Base-by-base conservation (phyloP, 2,113 vertebrate genomes). In the Sclerurus mexicanus region DNA sequence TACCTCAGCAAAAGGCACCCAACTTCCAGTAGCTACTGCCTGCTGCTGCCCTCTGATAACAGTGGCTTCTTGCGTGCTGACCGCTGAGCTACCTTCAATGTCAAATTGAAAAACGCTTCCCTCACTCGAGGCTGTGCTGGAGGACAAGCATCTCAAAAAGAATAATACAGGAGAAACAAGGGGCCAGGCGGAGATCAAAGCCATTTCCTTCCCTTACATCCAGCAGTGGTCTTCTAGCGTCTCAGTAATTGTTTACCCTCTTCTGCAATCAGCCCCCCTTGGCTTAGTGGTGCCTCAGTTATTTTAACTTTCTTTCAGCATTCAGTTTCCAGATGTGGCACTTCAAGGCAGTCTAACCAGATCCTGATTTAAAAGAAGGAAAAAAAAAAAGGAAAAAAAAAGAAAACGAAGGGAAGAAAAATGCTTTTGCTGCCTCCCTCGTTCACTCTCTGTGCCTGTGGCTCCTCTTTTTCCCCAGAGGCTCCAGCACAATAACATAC, bases 81-180 rank as follows among this genome's bases (percentile, higher is more conserved):
- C 87, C 49, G 97, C 97, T 75, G 98, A 97, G 95, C 98, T 98
- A 85, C 98, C 98, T 96, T 98, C 98, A 91, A 93, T 62, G 96
- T 98, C 98, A 96, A 97, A 97, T 78, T 96, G 96, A 85, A 97
- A 97, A 76, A 97, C 56, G 22, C 82, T 78, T 73, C 91, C 85
- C 87, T 97, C 96, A 50, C 91, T 94, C 0, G 96, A 97, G 85
- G 97, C 98, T 25, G 93, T 72, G 87, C 92, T 88, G 90, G 94
- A 89, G 90, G 95, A 96, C 92, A 97, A 96, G 68, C 93, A 97
- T 88, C 96, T 93, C 93, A 97, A 94, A 83, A 98, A 94, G 37
- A 97, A 92, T 84, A 98, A 91, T 66, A 98, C 39, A 49, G 95
- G 80, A 97, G 97, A 96, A 83, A 92, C 7, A 4, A 89, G 55